Evolutionary conservation across 2,888 invertebrate species (phyloP).

Genomic region (Pristionchus entomophagus): DNA sequence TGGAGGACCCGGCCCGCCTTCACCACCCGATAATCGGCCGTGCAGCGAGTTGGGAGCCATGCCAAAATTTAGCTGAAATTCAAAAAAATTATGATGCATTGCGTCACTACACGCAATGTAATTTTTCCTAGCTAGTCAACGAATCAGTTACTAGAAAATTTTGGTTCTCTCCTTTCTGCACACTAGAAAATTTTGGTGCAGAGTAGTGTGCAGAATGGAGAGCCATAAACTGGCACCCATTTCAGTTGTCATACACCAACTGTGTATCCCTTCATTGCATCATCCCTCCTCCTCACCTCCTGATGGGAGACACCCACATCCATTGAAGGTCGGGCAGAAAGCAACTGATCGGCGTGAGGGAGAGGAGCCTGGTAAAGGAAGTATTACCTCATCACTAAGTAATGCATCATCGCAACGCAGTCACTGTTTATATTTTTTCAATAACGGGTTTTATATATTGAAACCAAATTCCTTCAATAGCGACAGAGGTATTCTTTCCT

Average conservation of each 20-base stretch:
- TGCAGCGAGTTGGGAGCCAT: constrained; percentile 42
- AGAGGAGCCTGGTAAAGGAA: not conserved
- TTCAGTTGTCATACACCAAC: no score
- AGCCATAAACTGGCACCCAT: no score
- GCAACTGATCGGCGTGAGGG: constrained; percentile 9
- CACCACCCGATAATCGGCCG: constrained; percentile 48
- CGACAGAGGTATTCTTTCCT: no score
- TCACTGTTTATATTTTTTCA: not conserved
- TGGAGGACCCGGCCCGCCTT: constrained; percentile 32
- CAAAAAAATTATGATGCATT: not conserved
- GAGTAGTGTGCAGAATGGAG: no score
- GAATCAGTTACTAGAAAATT: no score
- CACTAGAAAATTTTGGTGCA: no score
- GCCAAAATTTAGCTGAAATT: constrained; percentile 46
- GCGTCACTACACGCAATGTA: no score
- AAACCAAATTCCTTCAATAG: no score
- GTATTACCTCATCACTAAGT: not conserved
- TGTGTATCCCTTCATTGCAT: no score
- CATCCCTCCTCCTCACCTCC: constrained; percentile 4
- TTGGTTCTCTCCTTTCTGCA: no score
- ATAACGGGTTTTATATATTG: not conserved
- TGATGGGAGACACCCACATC: constrained; percentile 31
- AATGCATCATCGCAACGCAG: no score
- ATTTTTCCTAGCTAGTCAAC: no score
- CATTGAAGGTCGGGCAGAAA: not conserved